A percentile compares a stretch with the other conserved stretches of the same genome.
These are phyloP conservation scores for Andrena bicolor DNA, from an alignment of 2,888 invertebrate species.

Conservation along the genomic window DNA sequence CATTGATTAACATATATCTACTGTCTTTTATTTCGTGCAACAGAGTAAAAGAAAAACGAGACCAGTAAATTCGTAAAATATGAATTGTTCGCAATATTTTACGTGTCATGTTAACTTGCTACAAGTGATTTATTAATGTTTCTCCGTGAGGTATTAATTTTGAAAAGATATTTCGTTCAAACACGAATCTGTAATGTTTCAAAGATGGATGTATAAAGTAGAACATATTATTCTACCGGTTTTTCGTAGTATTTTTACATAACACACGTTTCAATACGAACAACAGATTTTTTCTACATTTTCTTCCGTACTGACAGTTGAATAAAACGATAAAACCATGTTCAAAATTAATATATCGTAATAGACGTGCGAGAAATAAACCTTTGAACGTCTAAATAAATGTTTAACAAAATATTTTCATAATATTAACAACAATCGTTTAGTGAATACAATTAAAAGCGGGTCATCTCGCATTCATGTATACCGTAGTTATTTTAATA, in stretches of 20 bases:
- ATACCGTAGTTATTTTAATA: conserved; percentile 46
- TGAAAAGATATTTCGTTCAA: conserved; percentile 20
- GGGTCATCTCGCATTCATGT: conserved; percentile 22
- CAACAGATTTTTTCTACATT: conserved; percentile 27
- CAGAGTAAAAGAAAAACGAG: neutral
- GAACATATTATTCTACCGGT: conserved; percentile 13
- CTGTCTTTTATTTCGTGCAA: conserved; percentile 21
- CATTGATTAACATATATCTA: conserved; percentile 27
- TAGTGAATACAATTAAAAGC: conserved; percentile 25
- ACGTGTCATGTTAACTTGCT: conserved; percentile 23
- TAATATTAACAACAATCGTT: conserved; percentile 27
- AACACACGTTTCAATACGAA: conserved; percentile 18
- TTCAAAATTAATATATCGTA: conserved; percentile 8
- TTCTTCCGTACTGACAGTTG: conserved; percentile 23
- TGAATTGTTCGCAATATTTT: neutral
- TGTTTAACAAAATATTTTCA: conserved; percentile 36
- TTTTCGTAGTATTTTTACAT: conserved; percentile 20
- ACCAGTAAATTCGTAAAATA: conserved; percentile 18
- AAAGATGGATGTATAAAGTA: conserved; percentile 29
- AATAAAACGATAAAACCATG: conserved; percentile 11
- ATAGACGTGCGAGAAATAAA: conserved; percentile 3
- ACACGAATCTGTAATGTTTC: conserved; percentile 15
- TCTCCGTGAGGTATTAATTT: conserved; percentile 37
- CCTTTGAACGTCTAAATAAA: conserved; percentile 20
- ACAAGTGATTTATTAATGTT: conserved; percentile 41